Evolutionary conservation across 2,113 vertebrate genomes (phyloP).

Genomic region (Lutjanus erythropterus): DNA sequence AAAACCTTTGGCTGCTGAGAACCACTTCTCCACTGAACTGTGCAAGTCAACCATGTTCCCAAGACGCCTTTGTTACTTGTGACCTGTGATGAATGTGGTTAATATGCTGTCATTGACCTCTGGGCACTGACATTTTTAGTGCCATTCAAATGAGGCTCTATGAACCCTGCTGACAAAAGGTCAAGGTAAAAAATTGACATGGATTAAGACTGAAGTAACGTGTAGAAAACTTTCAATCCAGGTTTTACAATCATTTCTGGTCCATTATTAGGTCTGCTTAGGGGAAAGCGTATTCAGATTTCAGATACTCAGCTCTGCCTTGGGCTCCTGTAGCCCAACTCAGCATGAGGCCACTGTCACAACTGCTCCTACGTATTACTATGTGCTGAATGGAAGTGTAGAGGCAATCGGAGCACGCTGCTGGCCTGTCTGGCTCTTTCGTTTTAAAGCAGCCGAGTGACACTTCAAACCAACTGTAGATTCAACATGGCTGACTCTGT

Average conservation of each 20-base stretch:
- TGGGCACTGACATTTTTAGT: background rate
- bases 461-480: constrained; percentile 6
- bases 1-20: background rate
- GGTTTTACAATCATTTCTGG: background rate
- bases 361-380: background rate
- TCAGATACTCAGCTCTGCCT: background rate
- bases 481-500: constrained; percentile 26
- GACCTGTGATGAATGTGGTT: background rate
- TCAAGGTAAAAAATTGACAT: background rate
- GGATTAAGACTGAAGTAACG: background rate
- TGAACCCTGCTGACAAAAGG: background rate
- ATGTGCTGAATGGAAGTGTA: background rate
- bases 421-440: background rate
- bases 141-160: background rate
- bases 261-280: background rate
- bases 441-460: background rate
- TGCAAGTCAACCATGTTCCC: background rate
- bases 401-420: background rate
- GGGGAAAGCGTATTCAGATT: constrained; percentile 8
- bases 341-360: constrained; percentile 6
- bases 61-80: background rate
- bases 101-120: background rate
- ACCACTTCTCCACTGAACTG: background rate
- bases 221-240: background rate
- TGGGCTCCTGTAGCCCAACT: background rate